Evolutionary conservation across 2,797 vertebrate genomes (phyloP).

Genomic region (Peromyscus attwateri): DNA sequence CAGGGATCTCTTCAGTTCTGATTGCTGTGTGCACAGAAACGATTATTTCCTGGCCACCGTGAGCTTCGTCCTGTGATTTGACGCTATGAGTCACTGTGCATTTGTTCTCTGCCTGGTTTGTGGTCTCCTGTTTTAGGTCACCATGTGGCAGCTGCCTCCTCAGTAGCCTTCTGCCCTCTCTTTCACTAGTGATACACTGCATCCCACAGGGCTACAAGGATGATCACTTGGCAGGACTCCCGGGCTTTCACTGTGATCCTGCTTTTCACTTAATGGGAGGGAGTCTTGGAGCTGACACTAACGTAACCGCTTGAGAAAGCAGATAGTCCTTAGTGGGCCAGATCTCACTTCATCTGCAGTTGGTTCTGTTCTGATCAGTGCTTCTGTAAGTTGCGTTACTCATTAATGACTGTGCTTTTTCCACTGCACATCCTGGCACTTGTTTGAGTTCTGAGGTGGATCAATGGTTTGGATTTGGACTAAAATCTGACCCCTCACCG

Average conservation of each 20-base stretch:
- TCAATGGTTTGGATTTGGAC: not conserved
- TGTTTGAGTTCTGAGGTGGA: not conserved
- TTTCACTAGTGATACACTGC: not conserved
- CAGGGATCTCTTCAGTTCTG: conserved; percentile 26
- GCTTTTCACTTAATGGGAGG: conserved; percentile 48
- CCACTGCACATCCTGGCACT: not conserved
- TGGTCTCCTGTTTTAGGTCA: conserved; percentile 16
- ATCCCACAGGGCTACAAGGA: not conserved
- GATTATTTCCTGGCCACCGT: not conserved
- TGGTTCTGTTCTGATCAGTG: conserved; percentile 39
- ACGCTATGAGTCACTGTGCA: not conserved
- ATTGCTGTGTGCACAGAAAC: not conserved
- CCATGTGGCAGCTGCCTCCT: not conserved
- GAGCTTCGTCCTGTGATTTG: conserved; percentile 1
- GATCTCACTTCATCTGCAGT: not conserved
- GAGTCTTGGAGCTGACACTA: conserved; percentile 48
- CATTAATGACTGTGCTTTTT: conserved; percentile 11
- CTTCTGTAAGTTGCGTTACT: conserved; percentile 49
- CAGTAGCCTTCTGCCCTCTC: conserved; percentile 18
- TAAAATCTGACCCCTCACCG: not conserved
- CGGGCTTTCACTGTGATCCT: conserved; percentile 32
- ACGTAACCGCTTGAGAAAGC: conserved; percentile 60
- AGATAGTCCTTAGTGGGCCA: conserved; percentile 3
- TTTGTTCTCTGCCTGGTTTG: conserved; percentile 19
- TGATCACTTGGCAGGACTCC: conserved; percentile 13